Conservation (phyloP, 2,888 invertebrate genomes). For the Imbricaverruca yamaguchii region DNA sequence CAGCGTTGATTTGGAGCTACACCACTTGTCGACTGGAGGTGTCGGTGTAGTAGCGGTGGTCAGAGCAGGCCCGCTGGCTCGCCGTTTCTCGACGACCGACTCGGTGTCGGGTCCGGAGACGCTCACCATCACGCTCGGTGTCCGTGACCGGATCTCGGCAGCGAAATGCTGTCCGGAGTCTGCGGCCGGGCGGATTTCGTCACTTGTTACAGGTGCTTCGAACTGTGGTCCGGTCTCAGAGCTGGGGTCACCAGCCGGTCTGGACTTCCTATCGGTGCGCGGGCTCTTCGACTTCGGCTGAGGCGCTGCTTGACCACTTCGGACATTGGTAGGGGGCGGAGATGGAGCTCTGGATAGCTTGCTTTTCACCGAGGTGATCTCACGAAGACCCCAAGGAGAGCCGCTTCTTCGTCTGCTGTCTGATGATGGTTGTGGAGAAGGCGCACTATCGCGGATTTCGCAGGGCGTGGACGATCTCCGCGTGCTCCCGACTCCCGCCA, state of each 20-base stretch:
- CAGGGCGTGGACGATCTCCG: no score
- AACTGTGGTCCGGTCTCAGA: background rate
- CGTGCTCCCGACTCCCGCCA: background rate
- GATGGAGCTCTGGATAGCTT: background rate
- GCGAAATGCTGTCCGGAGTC: no score
- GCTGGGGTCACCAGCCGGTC: no score
- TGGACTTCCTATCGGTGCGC: no score
- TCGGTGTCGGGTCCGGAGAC: background rate
- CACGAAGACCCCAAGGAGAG: no score
- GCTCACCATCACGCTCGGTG: background rate
- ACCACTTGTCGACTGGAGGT: background rate
- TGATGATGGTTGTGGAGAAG: no score
- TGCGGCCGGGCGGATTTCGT: no score
- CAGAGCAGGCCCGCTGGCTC: background rate
- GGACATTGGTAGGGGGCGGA: background rate
- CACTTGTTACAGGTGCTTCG: no score
- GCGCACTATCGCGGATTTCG: no score
- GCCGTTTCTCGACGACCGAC: background rate
- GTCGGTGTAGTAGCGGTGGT: no score
- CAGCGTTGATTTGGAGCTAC: background rate
- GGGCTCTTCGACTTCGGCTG: background rate
- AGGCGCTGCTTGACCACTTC: background rate
- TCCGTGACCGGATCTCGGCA: background rate
- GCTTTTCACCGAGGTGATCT: background rate
- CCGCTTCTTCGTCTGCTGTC: no score